Percentiles rank a stretch among this genome's conserved stretches.
Conservation (phyloP, 2,797 vertebrate genomes). For the Clarias laeviceps region DNA sequence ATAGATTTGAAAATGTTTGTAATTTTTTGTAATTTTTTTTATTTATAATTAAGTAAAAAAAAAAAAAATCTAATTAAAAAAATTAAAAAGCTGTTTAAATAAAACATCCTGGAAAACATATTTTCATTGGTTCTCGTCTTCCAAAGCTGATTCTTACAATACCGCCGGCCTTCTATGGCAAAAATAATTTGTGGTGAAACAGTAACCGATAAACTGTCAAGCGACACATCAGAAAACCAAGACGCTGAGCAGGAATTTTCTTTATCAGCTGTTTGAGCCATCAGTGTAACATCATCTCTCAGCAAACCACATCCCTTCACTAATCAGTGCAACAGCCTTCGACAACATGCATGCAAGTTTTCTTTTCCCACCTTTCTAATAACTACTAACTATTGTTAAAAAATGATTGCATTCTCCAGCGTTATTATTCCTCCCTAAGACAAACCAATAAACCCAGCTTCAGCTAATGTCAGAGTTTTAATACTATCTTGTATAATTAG, state of each 20-base stretch:
- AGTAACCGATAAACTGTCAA: neutral
- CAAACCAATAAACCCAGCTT: constrained; percentile 42
- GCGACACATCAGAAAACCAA: neutral
- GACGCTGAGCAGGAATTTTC: neutral
- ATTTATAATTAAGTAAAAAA: no score
- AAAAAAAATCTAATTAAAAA: no score
- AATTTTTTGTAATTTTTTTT: no score
- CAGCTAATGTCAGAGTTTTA: constrained; percentile 64
- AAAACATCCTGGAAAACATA: neutral
- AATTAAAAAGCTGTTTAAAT: neutral
- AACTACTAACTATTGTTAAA: neutral
- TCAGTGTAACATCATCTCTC: neutral
- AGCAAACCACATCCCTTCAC: constrained; percentile 45
- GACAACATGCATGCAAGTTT: constrained; percentile 4
- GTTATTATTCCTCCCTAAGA: neutral
- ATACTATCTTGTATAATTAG: constrained; percentile 7
- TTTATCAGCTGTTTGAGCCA: constrained; percentile 2
- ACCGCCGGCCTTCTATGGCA: no score
- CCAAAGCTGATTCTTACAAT: neutral
- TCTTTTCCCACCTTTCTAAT: neutral
- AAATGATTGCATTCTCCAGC: neutral
- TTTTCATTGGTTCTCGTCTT: neutral
- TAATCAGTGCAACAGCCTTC: constrained; percentile 31
- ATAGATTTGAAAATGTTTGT: no score
- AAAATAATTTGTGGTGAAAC: neutral